A percentile compares a stretch with the other conserved stretches of the same genome.
Conservation (phyloP, 2,113 vertebrate species). For the Podarcis muralis region DNA sequence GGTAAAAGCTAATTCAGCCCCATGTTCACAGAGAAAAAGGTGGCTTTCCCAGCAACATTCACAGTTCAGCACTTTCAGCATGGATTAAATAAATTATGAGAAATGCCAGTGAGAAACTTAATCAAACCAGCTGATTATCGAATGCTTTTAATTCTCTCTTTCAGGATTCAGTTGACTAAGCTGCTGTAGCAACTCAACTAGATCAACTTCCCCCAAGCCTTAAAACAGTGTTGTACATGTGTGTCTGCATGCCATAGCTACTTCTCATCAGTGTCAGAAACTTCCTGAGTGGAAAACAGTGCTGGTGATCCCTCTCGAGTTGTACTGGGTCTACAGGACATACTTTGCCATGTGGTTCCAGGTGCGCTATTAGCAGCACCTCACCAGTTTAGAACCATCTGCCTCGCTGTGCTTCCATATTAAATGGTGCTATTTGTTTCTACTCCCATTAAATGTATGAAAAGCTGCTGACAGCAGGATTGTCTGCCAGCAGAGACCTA, state of each 20-base stretch:
- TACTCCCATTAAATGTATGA: not conserved
- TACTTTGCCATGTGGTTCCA: too few species aligned
- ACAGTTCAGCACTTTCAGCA: not conserved
- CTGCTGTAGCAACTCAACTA: not conserved
- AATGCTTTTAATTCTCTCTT: not conserved
- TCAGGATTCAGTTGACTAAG: not conserved
- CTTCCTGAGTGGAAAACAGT: not conserved
- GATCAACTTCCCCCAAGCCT: not conserved
- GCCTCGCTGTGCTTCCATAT: not conserved
- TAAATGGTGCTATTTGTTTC: not conserved
- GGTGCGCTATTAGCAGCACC: not conserved
- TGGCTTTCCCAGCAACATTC: not conserved
- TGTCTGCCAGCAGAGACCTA: not conserved
- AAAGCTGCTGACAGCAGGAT: not conserved
- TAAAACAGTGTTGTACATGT: not conserved
- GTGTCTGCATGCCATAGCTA: not conserved
- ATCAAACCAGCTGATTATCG: not conserved
- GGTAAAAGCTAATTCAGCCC: not conserved
- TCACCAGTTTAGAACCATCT: not conserved
- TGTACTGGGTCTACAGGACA: not conserved
- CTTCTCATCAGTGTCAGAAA: not conserved
- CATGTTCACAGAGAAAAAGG: not conserved
- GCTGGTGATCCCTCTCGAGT: not conserved
- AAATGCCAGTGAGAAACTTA: not conserved
- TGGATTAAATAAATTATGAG: not conserved